Evolutionary conservation across 2,113 vertebrate species (phyloP), one percentile per base, ranked within the genome.

Genomic region (Sinocyclocheilus grahami): DNA sequence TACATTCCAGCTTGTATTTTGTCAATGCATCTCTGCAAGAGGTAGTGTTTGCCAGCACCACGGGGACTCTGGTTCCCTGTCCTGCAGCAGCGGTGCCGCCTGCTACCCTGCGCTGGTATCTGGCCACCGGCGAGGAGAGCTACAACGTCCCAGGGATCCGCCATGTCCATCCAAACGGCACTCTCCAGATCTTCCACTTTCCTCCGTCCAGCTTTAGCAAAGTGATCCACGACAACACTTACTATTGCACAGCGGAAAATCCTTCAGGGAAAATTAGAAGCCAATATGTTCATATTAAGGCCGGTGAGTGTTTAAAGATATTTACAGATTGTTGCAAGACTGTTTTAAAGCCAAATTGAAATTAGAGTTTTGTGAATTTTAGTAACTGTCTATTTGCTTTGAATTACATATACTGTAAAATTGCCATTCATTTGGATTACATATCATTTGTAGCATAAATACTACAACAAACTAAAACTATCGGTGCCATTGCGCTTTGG

Each of bases 11-110:
- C 96, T 95, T 99, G 92, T 99, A 99, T 92, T 99, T 99, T 94
- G 97, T 99, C 97, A 99, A 99, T 99, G 98, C 97, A 97, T 98
- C 98, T 97, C 92, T 99, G 97, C 98, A 99, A 99, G 98, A 99
- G 97, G 97, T 99, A 99, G 97, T 99, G 95, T 99, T 99, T 93
- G 98, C 98, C 92, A 99, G 98, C 95, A 99, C 98, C 94, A 97
- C 97, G 95, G 98, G 98, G 97, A 97, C 97, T 16, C 90, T 97
- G 93, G 97, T 99, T 95, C 97, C 98, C 96, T 99, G 98, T 95
- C 98, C 98, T 30, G 98, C 97, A 87, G 97, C 97, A 90, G 98
- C 97, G 80, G 95, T 97, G 76, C 95, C 97, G 86, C 97, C 97
- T 86, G 97, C 97, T 93, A 97, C 97, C 89, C 96, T 99, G 94